These are phyloP conservation scores for Tenthredo mesomela DNA, from an alignment of 2,888 invertebrate species.

Conservation along the genomic window DNA sequence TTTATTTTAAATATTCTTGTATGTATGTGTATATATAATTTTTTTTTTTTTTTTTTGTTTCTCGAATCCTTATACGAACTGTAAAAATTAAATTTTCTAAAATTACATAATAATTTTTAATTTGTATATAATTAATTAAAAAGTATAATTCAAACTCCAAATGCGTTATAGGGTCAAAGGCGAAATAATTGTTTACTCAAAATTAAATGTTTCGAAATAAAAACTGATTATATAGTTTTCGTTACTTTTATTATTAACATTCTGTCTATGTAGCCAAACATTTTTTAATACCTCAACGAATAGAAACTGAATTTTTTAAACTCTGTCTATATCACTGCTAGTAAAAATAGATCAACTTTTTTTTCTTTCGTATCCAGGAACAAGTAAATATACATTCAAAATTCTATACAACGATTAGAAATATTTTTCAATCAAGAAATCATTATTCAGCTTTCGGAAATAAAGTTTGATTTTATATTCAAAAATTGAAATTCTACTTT, in stretches of 20 bases:
- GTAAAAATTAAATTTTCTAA: neutral
- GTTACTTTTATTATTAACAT: conserved; percentile 22
- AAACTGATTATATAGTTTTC: neutral
- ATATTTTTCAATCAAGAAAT: too few relatives aligned
- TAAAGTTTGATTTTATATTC: too few relatives aligned
- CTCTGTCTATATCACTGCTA: conserved; percentile 22
- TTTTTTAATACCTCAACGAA: neutral
- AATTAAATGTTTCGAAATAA: conserved; percentile 33
- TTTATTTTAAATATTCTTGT: conserved; percentile 4
- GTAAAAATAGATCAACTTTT: conserved; percentile 13
- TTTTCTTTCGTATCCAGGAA: neutral
- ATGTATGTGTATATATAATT: neutral
- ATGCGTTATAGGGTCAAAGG: neutral
- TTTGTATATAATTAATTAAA: neutral
- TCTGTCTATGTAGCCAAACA: neutral
- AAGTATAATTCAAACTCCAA: conserved; percentile 7
- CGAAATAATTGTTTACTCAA: conserved; percentile 2
- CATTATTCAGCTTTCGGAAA: too few relatives aligned
- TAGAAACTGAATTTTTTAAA: neutral
- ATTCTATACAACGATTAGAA: neutral
- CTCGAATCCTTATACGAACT: neutral
- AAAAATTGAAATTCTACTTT: neutral
- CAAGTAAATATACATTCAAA: neutral
- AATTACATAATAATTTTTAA: conserved; percentile 2
- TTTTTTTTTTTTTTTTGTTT: neutral